These are phyloP conservation scores for Arizona elegans DNA, from an alignment of 2,113 vertebrate genomes.

Conservation along the genomic window DNA sequence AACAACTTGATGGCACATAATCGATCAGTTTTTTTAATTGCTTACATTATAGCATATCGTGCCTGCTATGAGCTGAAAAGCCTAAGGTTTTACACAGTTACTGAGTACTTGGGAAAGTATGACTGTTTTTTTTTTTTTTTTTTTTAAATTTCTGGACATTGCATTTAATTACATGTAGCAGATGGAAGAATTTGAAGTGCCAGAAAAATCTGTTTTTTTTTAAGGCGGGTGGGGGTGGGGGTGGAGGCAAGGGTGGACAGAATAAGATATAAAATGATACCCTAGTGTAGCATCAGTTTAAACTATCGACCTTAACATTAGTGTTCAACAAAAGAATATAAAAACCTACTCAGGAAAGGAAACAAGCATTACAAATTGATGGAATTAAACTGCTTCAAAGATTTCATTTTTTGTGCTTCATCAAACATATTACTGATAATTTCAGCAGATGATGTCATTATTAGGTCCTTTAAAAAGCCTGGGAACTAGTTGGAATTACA, in stretches of 20 bases:
- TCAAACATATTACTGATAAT: background rate
- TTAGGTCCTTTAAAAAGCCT: background rate
- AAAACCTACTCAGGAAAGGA: background rate
- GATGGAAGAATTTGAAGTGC: background rate
- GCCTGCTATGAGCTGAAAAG: background rate
- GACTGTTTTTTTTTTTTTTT: background rate
- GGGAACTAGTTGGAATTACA: background rate
- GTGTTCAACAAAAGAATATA: accelerated
- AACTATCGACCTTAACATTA: background rate
- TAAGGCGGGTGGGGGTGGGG: background rate
- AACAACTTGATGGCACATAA: background rate
- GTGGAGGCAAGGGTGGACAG: background rate
- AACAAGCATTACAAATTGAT: background rate
- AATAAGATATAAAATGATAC: background rate
- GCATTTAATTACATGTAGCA: background rate
- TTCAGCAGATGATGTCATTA: background rate
- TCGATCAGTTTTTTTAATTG: background rate
- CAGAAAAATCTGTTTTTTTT: background rate
- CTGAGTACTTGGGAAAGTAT: background rate
- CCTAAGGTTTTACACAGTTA: background rate
- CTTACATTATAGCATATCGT: background rate
- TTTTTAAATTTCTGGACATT: background rate
- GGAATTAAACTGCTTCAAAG: background rate
- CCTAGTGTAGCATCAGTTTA: background rate
- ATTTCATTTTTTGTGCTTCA: background rate